phyloP scores from a whole-genome alignment of 2,888 invertebrate species.

The Lutraria lutraria region DNA sequence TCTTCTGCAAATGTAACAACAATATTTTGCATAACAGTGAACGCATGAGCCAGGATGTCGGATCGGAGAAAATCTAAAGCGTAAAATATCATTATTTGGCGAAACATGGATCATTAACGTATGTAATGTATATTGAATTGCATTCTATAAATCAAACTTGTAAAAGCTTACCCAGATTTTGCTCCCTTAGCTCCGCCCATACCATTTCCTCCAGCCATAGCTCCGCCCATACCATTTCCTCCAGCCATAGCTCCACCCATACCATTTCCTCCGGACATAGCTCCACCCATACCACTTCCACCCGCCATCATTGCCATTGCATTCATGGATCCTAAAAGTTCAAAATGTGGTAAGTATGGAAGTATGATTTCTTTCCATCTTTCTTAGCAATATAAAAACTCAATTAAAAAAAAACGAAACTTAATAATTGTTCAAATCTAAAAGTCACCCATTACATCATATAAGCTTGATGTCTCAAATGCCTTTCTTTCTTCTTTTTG shows the following conservation, averaged over 20 bases:
- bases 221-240: not conserved
- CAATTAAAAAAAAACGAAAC: too few relatives aligned
- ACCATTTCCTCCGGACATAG: too few relatives aligned
- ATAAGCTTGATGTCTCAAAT: too few relatives aligned
- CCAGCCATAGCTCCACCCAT: not conserved
- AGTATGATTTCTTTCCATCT: conserved; percentile 9
- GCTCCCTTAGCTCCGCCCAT: not conserved
- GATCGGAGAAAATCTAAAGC: too few relatives aligned
- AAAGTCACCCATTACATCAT: too few relatives aligned
- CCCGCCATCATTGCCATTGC: not conserved
- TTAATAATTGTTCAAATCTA: too few relatives aligned
- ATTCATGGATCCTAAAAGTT: not conserved
- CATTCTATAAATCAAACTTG: not conserved
- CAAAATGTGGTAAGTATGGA: not conserved
- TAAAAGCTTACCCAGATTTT: not conserved
- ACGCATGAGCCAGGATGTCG: too few relatives aligned
- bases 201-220: not conserved
- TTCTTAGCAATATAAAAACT: too few relatives aligned
- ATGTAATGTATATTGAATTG: not conserved
- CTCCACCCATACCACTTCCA: not conserved
- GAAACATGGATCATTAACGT: not conserved
- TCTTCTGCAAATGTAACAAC: too few relatives aligned
- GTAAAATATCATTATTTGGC: too few relatives aligned
- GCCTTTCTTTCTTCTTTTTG: too few relatives aligned
- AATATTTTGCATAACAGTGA: too few relatives aligned